A percentile compares a stretch with the other conserved stretches of the same genome.
Conservation (phyloP, 2,113 vertebrate genomes). For the Cyprinodon brontotheroides region DNA sequence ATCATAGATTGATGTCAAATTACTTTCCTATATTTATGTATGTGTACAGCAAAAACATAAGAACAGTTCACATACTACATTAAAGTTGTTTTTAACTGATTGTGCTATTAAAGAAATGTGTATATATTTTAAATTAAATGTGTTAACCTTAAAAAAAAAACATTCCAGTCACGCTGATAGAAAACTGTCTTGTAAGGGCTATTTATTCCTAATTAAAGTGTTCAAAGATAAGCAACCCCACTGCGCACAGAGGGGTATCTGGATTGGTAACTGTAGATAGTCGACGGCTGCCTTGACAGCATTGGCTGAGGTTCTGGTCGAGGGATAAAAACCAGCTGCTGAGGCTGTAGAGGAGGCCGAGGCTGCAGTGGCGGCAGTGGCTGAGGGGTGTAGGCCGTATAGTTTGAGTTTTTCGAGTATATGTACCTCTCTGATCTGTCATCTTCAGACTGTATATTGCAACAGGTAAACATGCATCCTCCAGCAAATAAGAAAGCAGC, state of each 20-base stretch:
- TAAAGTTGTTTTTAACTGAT: neutral
- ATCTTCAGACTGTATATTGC: conserved; percentile 52
- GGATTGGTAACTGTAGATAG: conserved; percentile 70
- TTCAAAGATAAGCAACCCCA: conserved; percentile 68
- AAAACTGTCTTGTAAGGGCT: neutral
- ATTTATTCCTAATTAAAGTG: conserved; percentile 8
- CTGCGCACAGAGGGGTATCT: conserved; percentile 71
- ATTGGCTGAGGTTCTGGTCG: conserved; percentile 32
- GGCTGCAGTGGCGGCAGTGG: conserved; percentile 45
- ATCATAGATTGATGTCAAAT: neutral
- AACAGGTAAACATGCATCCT: conserved; percentile 79
- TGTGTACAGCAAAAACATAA: neutral
- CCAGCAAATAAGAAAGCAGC: conserved; percentile 74
- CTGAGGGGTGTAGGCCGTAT: conserved; percentile 66
- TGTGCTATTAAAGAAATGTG: neutral
- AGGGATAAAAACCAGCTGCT: conserved; percentile 56
- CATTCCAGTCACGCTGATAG: neutral
- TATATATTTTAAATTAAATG: neutral
- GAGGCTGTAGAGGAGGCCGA: conserved; percentile 49
- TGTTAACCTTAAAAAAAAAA: conserved; percentile 25
- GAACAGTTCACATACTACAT: neutral
- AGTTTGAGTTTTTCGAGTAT: conserved; percentile 65
- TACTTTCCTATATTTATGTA: neutral
- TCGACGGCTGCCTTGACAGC: conserved; percentile 60
- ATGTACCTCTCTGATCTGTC: conserved; percentile 46